Percentiles rank a stretch among this genome's conserved stretches.
These are phyloP conservation scores for Microcebus jonahi DNA, from an alignment of 2,113 vertebrate species.

Conservation along the genomic window DNA sequence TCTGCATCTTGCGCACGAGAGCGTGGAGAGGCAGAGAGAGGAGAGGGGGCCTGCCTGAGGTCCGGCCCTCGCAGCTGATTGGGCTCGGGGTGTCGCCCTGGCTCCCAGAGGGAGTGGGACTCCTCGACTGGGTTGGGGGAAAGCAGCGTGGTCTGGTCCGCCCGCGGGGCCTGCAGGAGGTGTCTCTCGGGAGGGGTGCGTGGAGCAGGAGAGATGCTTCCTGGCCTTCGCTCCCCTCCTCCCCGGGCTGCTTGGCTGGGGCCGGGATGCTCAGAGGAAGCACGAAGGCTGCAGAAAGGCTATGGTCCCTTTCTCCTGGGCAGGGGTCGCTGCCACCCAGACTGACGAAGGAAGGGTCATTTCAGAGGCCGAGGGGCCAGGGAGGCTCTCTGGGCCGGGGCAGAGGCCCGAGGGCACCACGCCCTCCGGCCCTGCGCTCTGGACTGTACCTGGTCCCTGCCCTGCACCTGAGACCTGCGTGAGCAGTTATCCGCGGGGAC, in stretches of 20 bases:
- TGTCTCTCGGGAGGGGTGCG: background rate
- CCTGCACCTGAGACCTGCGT: background rate
- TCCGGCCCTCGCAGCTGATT: background rate
- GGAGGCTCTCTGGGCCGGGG: background rate
- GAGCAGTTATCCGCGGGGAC: background rate
- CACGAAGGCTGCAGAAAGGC: fast-evolving
- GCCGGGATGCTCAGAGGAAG: background rate
- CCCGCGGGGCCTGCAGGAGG: background rate
- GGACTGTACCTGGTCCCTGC: background rate
- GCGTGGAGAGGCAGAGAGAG: fast-evolving
- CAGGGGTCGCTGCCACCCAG: background rate
- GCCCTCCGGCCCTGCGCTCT: background rate
- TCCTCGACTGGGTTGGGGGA: background rate
- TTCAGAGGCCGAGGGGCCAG: background rate
- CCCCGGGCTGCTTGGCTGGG: background rate
- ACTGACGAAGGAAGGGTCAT: background rate
- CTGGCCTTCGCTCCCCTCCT: too few relatives aligned
- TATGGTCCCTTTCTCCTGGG: background rate
- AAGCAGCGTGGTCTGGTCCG: background rate
- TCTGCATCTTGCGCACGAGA: too few relatives aligned
- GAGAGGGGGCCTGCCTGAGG: background rate
- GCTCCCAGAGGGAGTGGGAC: too few relatives aligned
- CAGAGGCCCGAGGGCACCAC: background rate
- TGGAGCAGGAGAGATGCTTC: background rate
- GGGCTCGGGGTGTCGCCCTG: background rate